Evolutionary conservation across 2,888 invertebrate genomes (phyloP).

Genomic region (Fragum sueziense): DNA sequence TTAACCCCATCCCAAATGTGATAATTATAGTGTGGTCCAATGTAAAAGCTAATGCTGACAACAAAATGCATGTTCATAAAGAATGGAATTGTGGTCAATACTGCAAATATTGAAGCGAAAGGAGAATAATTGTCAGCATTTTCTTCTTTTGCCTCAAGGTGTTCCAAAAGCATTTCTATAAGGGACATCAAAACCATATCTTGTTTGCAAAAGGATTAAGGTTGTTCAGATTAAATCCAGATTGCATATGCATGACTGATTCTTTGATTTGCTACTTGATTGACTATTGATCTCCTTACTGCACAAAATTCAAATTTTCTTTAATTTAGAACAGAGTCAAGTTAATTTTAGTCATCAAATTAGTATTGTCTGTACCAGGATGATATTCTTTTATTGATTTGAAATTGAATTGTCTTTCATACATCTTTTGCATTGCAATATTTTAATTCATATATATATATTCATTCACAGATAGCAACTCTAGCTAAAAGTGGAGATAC

Average conservation of each 20-base stretch:
- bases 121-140: too few species aligned
- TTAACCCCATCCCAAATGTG: not conserved
- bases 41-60: not conserved
- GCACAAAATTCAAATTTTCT: too few species aligned
- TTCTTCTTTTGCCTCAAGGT: not conserved
- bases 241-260: not conserved
- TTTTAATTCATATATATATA: too few species aligned
- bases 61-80: not conserved
- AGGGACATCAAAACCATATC: not conserved
- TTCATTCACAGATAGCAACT: conserved; percentile 69
- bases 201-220: too few species aligned
- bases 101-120: not conserved
- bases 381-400: too few species aligned
- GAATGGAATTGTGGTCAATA: not conserved
- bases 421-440: too few species aligned
- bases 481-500: conserved; percentile 71
- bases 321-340: too few species aligned
- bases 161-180: not conserved
- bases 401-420: too few species aligned
- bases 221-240: not conserved
- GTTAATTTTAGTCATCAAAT: too few species aligned
- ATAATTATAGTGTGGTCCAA: not conserved
- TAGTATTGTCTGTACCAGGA: too few species aligned
- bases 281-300: too few species aligned
- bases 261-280: too few species aligned